phyloP scores from a whole-genome alignment of 2,888 invertebrate species.

The Melikaiella ostensackeni region DNA sequence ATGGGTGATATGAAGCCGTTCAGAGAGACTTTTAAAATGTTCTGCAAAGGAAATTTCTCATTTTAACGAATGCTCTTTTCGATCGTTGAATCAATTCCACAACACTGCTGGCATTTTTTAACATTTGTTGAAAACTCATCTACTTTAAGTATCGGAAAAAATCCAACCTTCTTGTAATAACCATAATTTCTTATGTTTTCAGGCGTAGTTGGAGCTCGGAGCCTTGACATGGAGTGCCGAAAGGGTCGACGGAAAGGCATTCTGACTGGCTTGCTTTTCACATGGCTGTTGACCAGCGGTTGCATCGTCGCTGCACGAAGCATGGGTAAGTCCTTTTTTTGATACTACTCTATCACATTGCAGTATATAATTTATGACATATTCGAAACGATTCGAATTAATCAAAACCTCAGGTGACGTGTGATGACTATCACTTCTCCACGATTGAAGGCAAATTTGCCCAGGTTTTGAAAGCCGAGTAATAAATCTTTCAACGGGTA shows the following conservation, averaged over 20 bases:
- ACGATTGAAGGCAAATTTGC: constrained; percentile 16
- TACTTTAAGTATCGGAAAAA: no score
- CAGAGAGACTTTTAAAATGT: not conserved
- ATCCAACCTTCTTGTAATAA: not conserved
- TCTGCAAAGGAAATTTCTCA: not conserved
- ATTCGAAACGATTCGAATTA: not conserved
- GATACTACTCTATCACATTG: not conserved
- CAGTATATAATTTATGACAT: not conserved
- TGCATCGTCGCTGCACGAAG: constrained; percentile 72
- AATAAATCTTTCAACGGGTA: constrained; percentile 29
- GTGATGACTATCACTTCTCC: not conserved
- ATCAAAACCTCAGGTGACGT: not conserved
- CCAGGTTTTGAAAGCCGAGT: constrained; percentile 4
- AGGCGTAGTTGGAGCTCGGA: constrained; percentile 74
- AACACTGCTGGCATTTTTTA: not conserved
- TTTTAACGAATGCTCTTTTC: constrained; percentile 20
- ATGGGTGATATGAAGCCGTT: not conserved
- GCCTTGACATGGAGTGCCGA: constrained; percentile 75
- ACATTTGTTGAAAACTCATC: constrained; percentile 33
- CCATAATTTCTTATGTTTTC: constrained; percentile 52
- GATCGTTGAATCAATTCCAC: not conserved
- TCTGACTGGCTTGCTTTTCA: constrained; percentile 71
- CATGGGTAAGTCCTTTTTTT: constrained; percentile 67
- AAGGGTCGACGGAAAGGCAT: constrained; percentile 75
- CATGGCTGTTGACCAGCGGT: constrained; percentile 72